Percentiles rank a stretch among this genome's conserved stretches.
Conservation (phyloP, 2,113 vertebrate genomes). For the Platichthys flesus region DNA sequence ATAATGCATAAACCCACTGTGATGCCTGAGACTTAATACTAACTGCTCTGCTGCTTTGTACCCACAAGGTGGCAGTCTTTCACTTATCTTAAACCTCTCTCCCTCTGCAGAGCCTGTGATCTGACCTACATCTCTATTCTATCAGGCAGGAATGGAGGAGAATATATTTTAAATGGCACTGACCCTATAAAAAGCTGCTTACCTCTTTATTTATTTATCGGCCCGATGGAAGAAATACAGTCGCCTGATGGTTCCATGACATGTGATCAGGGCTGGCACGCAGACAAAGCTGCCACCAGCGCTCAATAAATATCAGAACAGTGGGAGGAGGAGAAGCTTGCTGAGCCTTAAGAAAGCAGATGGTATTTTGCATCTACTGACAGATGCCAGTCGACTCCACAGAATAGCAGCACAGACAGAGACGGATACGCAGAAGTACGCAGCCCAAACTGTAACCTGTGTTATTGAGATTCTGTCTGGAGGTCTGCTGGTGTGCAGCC, state of each 20-base stretch:
- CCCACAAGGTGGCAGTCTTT: slow-evolving; percentile 75
- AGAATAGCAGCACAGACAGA: slow-evolving; percentile 46
- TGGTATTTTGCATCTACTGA: slow-evolving; percentile 68
- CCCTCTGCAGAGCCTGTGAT: slow-evolving; percentile 57
- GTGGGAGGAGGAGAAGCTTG: slow-evolving; percentile 59
- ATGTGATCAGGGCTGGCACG: slow-evolving; percentile 11
- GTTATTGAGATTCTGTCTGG: slow-evolving; percentile 5
- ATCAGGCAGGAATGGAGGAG: slow-evolving; percentile 48
- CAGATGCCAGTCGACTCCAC: slow-evolving; percentile 59
- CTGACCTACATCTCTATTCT: slow-evolving; percentile 79
- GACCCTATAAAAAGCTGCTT: slow-evolving; percentile 46
- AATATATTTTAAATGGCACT: slow-evolving; percentile 43
- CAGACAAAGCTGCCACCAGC: slow-evolving; percentile 20
- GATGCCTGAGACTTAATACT: background rate
- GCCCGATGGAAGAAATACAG: slow-evolving; percentile 21
- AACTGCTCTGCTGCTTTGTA: background rate
- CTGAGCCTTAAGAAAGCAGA: slow-evolving; percentile 70
- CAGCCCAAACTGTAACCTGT: slow-evolving; percentile 19
- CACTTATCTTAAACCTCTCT: slow-evolving; percentile 19
- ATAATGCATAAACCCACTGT: background rate
- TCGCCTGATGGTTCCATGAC: slow-evolving; percentile 9
- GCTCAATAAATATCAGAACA: slow-evolving; percentile 52
- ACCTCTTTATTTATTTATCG: slow-evolving; percentile 60
- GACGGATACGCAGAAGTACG: slow-evolving; percentile 27
- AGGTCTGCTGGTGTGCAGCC: slow-evolving; percentile 22